These are phyloP conservation scores for Mirounga angustirostris DNA, from an alignment of 2,113 vertebrate genomes.

Conservation along the genomic window DNA sequence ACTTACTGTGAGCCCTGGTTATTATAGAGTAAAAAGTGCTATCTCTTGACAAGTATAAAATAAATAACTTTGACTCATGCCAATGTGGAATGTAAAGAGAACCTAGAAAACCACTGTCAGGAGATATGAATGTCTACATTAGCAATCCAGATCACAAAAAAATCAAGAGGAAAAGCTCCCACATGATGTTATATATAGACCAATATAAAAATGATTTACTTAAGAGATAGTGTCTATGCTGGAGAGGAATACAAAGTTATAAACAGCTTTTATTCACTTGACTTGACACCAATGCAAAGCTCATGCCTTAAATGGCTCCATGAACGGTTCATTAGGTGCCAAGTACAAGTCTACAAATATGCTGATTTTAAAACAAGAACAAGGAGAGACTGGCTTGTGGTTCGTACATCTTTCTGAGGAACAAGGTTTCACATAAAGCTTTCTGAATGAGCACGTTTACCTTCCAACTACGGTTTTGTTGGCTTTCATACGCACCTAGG, in stretches of 20 bases:
- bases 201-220: conserved; percentile 72
- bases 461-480: background rate
- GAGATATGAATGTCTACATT: background rate
- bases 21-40: background rate
- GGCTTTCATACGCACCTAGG: background rate
- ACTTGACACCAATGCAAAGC: conserved; percentile 67
- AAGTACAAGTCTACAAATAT: background rate
- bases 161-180: background rate
- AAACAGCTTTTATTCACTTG: conserved; percentile 73
- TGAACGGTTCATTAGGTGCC: conserved; percentile 22
- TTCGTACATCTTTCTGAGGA: conserved; percentile 54
- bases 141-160: conserved; percentile 3
- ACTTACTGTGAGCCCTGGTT: background rate
- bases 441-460: background rate
- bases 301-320: conserved; percentile 28
- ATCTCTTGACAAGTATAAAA: background rate
- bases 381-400: conserved; percentile 32
- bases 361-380: conserved; percentile 62
- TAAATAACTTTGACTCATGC: background rate
- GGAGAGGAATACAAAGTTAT: conserved; percentile 70
- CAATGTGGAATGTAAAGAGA: background rate
- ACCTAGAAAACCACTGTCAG: background rate
- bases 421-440: background rate
- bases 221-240: conserved; percentile 60
- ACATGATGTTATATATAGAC: conserved; percentile 42